phyloP scores from a whole-genome alignment of 2,797 vertebrate species.

The Paedocypris micromegethes region DNA sequence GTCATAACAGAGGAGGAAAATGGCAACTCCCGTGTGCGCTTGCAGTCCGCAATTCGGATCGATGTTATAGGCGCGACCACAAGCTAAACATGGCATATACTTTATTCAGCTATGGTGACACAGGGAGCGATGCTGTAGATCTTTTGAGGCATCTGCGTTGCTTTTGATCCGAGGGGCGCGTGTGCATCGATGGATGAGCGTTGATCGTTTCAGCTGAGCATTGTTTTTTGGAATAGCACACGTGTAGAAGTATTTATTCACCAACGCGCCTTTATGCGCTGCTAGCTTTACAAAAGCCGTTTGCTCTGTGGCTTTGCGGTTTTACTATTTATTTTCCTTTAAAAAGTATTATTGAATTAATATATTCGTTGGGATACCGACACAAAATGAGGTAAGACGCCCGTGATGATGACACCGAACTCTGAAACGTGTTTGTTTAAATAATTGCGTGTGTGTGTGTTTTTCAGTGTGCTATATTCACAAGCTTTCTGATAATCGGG shows the following conservation, averaged over 20 bases:
- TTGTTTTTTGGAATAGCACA: slow-evolving; percentile 32
- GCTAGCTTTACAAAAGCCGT: slow-evolving; percentile 9
- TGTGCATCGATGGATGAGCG: slow-evolving; percentile 39
- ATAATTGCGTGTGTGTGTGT: too few species aligned
- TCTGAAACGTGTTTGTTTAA: background rate
- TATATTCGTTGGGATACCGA: slow-evolving; percentile 53
- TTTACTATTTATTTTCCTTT: slow-evolving; percentile 6
- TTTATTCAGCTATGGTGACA: slow-evolving; percentile 52
- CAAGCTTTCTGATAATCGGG: background rate
- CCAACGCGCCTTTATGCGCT: slow-evolving; percentile 20
- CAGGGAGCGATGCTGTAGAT: slow-evolving; percentile 59
- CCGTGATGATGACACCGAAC: slow-evolving; percentile 56
- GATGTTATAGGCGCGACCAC: slow-evolving; percentile 52
- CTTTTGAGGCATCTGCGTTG: slow-evolving; percentile 58
- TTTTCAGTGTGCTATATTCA: background rate
- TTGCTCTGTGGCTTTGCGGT: slow-evolving; percentile 4
- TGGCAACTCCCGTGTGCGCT: slow-evolving; percentile 62
- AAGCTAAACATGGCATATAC: slow-evolving; percentile 64
- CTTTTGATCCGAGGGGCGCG: slow-evolving; percentile 51
- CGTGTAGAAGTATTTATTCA: slow-evolving; percentile 22
- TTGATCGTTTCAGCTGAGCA: slow-evolving; percentile 37
- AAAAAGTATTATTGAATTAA: slow-evolving; percentile 44
- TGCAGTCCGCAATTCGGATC: slow-evolving; percentile 52
- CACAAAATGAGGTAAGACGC: slow-evolving; percentile 73
- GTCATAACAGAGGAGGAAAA: slow-evolving; percentile 63